Evolutionary conservation across 35 echinoderm and acorn worm species (phyloP), one percentile per base, ranked within the genome.

Genomic region (Lytechinus variegatus): DNA sequence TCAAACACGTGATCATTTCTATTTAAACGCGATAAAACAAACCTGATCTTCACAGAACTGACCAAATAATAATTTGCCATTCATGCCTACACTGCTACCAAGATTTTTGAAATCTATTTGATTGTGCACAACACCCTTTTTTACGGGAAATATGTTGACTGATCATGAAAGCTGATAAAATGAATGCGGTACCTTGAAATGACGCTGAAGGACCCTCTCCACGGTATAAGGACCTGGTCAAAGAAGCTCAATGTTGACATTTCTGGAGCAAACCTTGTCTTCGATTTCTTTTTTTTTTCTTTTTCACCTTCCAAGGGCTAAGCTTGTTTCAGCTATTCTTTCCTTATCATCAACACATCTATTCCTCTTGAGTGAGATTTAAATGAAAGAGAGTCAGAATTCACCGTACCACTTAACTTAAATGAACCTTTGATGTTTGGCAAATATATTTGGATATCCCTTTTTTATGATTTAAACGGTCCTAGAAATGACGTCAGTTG

Each of bases 161-260:
- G 66, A 79, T 79, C 19, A 71, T 71, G 61, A 21, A 71, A 6
- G 61, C 61, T 71, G 61, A 71, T 71, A 71, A 71, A 21, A 5
- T 79, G 16, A 79, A 16, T 9, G 16, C n/a, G 66, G 66, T 79
- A 19, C 66, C 66, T 79, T 24, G 6, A 19, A 0, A 7, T 24
- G 21, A 79, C 66, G 19, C 66, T 79, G 66, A 5, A n/a, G 16
- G 66, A 79, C 66, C 24, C 66, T 79, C 66, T 79, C 16, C 66
- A 24, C n/a, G 16, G 16, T 79, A 79, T 24, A 24, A 5, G 66
- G 66, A 79, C 16, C 14, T 21, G 66, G 66, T 79, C 66, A 79
- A 24, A 79, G 66, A 79, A 79, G 66, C 21, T 79, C 66, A 79
- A 79, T 79, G n/a, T 79, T 79, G 66, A 79, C 66, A n/a, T 79